These are phyloP conservation scores for Ophioninae sp. DNA, from an alignment of 2,888 invertebrate genomes.

Conservation along the genomic window DNA sequence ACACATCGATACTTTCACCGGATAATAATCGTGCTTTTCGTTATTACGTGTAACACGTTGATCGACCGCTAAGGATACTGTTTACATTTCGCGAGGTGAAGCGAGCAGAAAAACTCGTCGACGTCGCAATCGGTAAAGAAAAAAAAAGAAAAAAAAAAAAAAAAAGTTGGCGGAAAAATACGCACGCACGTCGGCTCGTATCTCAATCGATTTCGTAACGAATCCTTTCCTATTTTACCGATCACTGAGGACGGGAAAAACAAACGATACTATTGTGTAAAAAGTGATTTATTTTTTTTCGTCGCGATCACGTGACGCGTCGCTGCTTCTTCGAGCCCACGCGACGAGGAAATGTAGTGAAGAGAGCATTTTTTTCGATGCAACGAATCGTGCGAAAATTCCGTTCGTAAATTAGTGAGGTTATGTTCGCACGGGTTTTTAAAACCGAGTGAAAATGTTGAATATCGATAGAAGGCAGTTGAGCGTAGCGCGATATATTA, in stretches of 20 bases:
- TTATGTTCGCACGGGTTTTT: background rate
- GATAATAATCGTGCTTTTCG: slow-evolving; percentile 41
- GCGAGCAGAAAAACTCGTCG: slow-evolving; percentile 34
- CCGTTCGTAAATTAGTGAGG: background rate
- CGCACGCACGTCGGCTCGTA: background rate
- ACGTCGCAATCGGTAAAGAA: background rate
- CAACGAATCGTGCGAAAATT: background rate
- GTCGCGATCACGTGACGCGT: background rate
- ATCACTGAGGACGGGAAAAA: background rate
- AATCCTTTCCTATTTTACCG: background rate
- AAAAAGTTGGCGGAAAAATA: background rate
- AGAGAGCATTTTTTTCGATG: too few species aligned
- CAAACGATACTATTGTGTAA: background rate
- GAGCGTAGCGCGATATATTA: background rate
- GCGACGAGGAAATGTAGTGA: too few species aligned
- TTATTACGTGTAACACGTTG: slow-evolving; percentile 13
- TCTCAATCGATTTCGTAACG: slow-evolving; percentile 10
- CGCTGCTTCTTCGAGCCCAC: too few species aligned
- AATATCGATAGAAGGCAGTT: too few species aligned
- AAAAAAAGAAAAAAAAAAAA: slow-evolving; percentile 4
- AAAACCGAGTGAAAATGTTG: background rate
- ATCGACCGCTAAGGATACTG: slow-evolving; percentile 46
- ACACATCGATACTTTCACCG: slow-evolving; percentile 50
- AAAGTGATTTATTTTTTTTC: background rate
- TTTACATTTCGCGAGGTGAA: slow-evolving; percentile 46